Evolutionary conservation across 2,888 invertebrate genomes (phyloP).

Genomic region (Cephus pulcher): DNA sequence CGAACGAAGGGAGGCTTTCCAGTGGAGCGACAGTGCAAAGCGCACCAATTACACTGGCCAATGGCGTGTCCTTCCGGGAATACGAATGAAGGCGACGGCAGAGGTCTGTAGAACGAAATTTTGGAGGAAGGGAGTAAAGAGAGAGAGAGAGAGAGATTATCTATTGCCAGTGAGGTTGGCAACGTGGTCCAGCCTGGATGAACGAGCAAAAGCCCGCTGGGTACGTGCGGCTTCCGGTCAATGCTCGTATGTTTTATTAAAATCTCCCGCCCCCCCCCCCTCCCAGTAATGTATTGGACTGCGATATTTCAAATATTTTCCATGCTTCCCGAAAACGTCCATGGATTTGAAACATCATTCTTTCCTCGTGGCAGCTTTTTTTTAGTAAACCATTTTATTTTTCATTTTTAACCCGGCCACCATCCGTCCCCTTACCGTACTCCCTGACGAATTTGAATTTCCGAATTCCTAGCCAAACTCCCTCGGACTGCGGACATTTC

Average conservation of each 20-base stretch:
- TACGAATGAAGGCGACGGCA: not conserved
- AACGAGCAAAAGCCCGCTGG: constrained; percentile 11
- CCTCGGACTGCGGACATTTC: no score
- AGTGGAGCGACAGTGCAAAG: not conserved
- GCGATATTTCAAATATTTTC: constrained; percentile 29
- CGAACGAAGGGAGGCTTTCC: not conserved
- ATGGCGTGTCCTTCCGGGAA: not conserved
- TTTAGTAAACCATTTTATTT: no score
- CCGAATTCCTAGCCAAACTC: no score
- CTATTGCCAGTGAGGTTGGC: no score
- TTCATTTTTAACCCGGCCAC: no score
- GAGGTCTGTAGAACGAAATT: not conserved
- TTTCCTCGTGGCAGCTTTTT: no score
- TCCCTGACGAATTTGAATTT: no score
- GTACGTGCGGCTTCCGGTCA: constrained; percentile 27
- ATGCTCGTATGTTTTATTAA: constrained; percentile 23
- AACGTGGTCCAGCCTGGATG: no score
- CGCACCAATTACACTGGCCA: not conserved
- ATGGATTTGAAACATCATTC: no score
- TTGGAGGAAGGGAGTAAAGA: not conserved
- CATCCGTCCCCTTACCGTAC: no score
- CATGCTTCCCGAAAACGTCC: not conserved
- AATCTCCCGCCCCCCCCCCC: constrained; percentile 16
- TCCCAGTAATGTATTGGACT: constrained; percentile 21
- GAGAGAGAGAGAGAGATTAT: constrained; percentile 13